Base-by-base conservation (phyloP, 2,797 vertebrate species). In the Spinus pinus region DNA sequence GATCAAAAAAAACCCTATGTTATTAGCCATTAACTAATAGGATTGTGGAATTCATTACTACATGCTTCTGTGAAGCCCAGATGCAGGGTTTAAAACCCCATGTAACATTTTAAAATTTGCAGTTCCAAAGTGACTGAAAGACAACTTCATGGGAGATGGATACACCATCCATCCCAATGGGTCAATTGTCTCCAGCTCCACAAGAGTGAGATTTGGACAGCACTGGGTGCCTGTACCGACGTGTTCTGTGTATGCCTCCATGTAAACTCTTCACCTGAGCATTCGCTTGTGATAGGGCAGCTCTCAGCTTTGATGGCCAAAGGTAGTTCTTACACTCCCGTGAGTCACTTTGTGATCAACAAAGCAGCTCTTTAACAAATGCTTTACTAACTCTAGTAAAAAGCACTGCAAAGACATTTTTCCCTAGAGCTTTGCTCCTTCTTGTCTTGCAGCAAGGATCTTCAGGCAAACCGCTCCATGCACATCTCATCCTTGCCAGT, bases 351-450 rank as follows among this genome's bases (percentile, higher is more conserved):
- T 10, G 19, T 0, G 3, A 33, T 71, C 49, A 81, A n/a, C 9
- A 44, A 41, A 56, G 37, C 39, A 86, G 14, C 54, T n/a, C 44
- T 79, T 90, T 86, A 90, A 72, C 10, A 8, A 92, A 65, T 7
- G 22, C 31, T 81, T 86, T 81, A 51, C 46, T 90, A 75, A 33
- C 23, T 75, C 41, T 47, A 33, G 28, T 33, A 70, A 81, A 92
- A 90, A 73, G 11, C 25, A 58, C 14, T 39, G 66, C 62, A 70
- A 69, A 81, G 31, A 49, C 37, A 27, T 89, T 60, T 57, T 85
- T 33, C 49, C 85, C 53, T 42, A 56, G 27, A 71, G 84, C 27
- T 78, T 83, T 94, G 21, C 56, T 85, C 41, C 44, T 88, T 88
- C 83, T 71, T 91, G 46, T n/a, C 74, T 74, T 70, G 17, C 41